Percentiles rank a stretch among this genome's conserved stretches.
phyloP scores from a whole-genome alignment of 2,888 invertebrate genomes.

The Acrobasis consociella region DNA sequence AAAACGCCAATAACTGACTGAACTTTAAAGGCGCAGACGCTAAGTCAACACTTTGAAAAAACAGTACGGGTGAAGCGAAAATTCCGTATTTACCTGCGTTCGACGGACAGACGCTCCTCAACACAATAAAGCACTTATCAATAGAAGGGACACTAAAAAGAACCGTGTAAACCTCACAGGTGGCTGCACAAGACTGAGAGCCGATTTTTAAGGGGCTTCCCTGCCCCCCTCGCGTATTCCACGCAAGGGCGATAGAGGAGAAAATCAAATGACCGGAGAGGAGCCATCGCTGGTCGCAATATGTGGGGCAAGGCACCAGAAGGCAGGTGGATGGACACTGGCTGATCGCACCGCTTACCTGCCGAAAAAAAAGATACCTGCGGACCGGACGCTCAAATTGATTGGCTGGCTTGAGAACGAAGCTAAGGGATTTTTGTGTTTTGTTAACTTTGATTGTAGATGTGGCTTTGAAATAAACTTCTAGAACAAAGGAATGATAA shows the following conservation, averaged over 20 bases:
- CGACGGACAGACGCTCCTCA: conserved; percentile 48
- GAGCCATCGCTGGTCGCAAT: conserved; percentile 40
- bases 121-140: conserved; percentile 63
- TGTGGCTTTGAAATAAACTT: not conserved
- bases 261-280: conserved; percentile 46
- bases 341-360: conserved; percentile 65
- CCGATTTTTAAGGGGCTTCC: conserved; percentile 44
- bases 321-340: conserved; percentile 58
- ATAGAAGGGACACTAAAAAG: conserved; percentile 51
- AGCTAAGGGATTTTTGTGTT: conserved; percentile 14
- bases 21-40: not conserved
- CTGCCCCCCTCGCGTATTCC: conserved; percentile 45
- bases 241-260: conserved; percentile 53
- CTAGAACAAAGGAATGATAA: too few relatives aligned
- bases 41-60: conserved; percentile 13
- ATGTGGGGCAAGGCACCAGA: conserved; percentile 42
- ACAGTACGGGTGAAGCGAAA: conserved; percentile 35
- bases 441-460: not conserved
- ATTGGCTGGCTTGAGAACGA: conserved; percentile 40
- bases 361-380: conserved; percentile 66
- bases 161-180: conserved; percentile 68
- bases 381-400: conserved; percentile 61
- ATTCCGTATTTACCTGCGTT: conserved; percentile 47
- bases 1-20: too few relatives aligned
- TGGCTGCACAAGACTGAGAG: conserved; percentile 67